Conservation (phyloP, 2,113 vertebrate species). For the Clarias magur region DNA sequence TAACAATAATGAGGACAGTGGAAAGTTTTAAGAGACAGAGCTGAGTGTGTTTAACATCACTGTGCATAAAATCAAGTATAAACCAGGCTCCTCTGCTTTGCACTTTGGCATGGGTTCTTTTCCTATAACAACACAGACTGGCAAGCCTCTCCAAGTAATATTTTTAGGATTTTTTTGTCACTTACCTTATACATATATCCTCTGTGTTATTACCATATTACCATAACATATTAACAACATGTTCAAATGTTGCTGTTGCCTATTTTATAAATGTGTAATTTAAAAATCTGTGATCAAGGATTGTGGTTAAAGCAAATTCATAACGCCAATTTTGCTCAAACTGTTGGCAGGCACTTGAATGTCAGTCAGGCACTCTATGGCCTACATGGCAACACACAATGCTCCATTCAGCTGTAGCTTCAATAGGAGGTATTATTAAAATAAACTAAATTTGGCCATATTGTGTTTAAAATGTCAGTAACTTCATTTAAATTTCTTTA, state of each 20-base stretch:
- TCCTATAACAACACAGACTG: background rate
- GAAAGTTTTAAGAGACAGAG: conserved; percentile 18
- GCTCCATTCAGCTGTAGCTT: background rate
- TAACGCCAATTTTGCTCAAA: background rate
- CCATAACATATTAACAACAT: background rate
- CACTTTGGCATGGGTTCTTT: background rate
- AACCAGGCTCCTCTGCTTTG: background rate
- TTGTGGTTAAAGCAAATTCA: background rate
- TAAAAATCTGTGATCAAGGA: background rate
- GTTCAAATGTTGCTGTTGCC: background rate
- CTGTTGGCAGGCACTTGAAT: background rate
- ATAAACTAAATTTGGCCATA: background rate
- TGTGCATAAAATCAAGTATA: conserved; percentile 14
- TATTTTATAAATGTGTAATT: background rate
- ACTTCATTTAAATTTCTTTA: background rate
- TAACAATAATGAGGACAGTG: background rate
- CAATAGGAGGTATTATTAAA: background rate
- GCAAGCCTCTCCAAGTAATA: background rate
- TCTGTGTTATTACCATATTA: background rate
- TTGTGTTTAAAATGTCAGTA: background rate
- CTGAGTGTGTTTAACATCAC: conserved; percentile 6
- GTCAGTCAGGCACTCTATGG: background rate
- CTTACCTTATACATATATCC: background rate
- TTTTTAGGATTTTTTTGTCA: background rate
- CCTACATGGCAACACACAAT: background rate